phyloP scores from a whole-genome alignment of 2,888 invertebrate genomes.

The Microplitis deprimator region DNA sequence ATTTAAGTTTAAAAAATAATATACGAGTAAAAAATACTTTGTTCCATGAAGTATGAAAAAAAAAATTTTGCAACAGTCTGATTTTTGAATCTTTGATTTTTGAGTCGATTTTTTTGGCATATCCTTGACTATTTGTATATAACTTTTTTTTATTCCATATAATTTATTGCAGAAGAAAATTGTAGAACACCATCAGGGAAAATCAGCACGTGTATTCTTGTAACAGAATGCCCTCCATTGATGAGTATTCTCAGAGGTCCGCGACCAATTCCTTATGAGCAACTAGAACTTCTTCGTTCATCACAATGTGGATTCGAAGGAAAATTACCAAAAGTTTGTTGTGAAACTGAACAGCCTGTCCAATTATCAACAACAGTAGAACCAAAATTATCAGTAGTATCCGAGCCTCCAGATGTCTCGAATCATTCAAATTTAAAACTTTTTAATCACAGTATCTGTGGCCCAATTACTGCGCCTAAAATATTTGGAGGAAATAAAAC shows the following conservation, averaged over 20 bases:
- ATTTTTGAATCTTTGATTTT: too few relatives aligned
- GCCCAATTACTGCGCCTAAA: conserved; percentile 73
- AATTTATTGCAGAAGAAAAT: conserved; percentile 37
- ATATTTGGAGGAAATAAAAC: conserved; percentile 78
- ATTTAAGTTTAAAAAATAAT: too few relatives aligned
- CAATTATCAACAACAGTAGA: conserved; percentile 1
- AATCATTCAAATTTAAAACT: conserved; percentile 68
- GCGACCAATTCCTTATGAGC: conserved; percentile 54
- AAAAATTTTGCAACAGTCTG: too few relatives aligned
- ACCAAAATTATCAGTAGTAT: background rate
- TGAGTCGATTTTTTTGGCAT: too few relatives aligned
- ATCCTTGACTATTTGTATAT: background rate
- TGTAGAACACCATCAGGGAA: conserved; percentile 63
- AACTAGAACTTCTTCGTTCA: conserved; percentile 61
- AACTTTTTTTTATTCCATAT: conserved; percentile 45
- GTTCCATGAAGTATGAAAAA: too few relatives aligned
- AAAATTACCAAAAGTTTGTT: conserved; percentile 69
- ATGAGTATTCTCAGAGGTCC: conserved; percentile 59
- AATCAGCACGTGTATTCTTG: conserved; percentile 66
- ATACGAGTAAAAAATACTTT: too few relatives aligned
- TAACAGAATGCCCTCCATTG: conserved; percentile 66
- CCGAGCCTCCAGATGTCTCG: conserved; percentile 66
- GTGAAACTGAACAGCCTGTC: conserved; percentile 46
- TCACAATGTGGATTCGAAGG: conserved; percentile 72
- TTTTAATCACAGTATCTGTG: conserved; percentile 73